phyloP scores from a whole-genome alignment of 2,113 vertebrate species.

The Alectura lathami region DNA sequence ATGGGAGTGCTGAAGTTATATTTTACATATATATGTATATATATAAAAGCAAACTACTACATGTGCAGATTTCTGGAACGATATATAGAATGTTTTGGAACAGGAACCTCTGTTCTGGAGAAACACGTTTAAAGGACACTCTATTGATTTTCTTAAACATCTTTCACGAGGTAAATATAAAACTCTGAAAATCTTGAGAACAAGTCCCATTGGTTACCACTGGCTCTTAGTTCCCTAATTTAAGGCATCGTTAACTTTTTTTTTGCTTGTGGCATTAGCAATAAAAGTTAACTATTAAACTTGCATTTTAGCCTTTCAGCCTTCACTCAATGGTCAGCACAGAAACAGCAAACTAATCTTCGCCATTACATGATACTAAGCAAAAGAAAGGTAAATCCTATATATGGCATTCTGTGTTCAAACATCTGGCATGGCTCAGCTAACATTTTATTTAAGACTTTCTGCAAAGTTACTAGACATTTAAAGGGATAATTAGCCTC shows the following conservation, averaged over 20 bases:
- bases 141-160: background rate
- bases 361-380: background rate
- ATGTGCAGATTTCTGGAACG: background rate
- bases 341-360: constrained; percentile 62
- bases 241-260: constrained; percentile 43
- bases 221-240: background rate
- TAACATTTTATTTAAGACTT: constrained; percentile 44
- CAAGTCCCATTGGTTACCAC: background rate
- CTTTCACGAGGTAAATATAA: background rate
- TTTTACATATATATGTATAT: background rate
- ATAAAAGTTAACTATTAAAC: constrained; percentile 81
- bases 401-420: constrained; percentile 3
- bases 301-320: constrained; percentile 59
- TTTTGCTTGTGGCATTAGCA: constrained; percentile 51
- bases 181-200: background rate
- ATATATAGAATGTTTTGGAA: background rate
- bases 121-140: background rate
- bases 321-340: constrained; percentile 27
- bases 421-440: constrained; percentile 54
- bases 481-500: constrained; percentile 55
- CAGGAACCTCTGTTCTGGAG: background rate
- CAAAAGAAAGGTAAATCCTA: constrained; percentile 47
- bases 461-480: constrained; percentile 1
- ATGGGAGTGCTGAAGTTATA: background rate
- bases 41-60: background rate